Base-by-base conservation (phyloP, 2,888 invertebrate species). In the Caradrina kadenii region DNA sequence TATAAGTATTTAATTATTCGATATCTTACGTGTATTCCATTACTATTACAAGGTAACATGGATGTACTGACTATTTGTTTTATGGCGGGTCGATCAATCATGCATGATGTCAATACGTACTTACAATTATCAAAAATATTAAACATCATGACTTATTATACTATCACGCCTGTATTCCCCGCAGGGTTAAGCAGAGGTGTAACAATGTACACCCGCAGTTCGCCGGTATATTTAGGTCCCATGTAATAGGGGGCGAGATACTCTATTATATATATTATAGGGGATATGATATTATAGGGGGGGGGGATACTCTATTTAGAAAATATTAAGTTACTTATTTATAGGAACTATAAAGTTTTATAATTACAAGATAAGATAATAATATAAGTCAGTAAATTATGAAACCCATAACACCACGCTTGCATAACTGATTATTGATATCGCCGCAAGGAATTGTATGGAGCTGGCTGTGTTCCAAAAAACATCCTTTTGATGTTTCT, bases 11-110 rank as follows among this genome's bases (percentile, higher is more conserved):
- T 56, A 35, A 35, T 35, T 48, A 61, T 53, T 60, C 6, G 39
- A 42, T 65, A 58, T 49, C 42, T 55, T 72, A 59, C 63, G 7
- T 71, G 45, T 50, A 60, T 73, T 55, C 35, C 61, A 63, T 73
- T 55, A 60, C 19, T 35, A 61, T 65, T 76, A 13, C 48, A 75
- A 76, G 73, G 73, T 63, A 64, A 58, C 35, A 22, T 53, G 66
- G 31, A 54, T 45, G 45, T 45, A 45, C 45, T 17, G 55, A 62
- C 19, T 39, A 42, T 52, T 58, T 49, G 21, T 67, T n/a, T 70
- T 49, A 10, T 54, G 15, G 17, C 26, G 21, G n/a, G 19, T 45
- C 48, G 17, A 67, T 77, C 39, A 59, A 77, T 72, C 66, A 62
- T 49, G 17, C 15, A 62, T 55, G n/a, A 59, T 55, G 55, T 60